phyloP scores from a whole-genome alignment of 2,797 vertebrate species.

The Monodelphis domestica region DNA sequence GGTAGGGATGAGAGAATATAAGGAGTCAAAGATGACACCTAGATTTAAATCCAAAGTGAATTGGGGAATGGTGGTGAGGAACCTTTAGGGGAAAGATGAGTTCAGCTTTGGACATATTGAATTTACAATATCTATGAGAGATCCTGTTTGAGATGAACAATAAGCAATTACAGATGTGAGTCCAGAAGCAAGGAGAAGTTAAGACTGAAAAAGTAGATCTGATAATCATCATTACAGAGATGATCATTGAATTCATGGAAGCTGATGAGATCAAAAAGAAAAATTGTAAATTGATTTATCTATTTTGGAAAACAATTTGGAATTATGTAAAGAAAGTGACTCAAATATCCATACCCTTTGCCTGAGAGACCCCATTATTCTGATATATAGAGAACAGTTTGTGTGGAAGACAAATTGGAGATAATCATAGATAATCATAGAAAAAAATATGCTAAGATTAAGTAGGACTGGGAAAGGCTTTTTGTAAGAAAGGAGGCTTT shows the following conservation, averaged over 20 bases:
- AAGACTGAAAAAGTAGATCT: background rate
- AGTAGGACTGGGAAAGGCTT: background rate
- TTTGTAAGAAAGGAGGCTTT: background rate
- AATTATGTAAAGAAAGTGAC: background rate
- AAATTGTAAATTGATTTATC: background rate
- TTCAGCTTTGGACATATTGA: background rate
- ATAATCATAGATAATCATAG: background rate
- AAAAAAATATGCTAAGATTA: background rate
- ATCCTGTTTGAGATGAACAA: background rate
- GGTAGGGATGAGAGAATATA: background rate
- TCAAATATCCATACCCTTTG: background rate
- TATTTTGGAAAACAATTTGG: background rate
- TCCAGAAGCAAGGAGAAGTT: background rate
- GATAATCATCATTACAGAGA: background rate
- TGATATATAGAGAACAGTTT: background rate
- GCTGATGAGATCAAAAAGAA: background rate
- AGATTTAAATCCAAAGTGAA: background rate
- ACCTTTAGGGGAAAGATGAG: background rate
- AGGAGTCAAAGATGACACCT: background rate
- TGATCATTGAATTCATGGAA: background rate
- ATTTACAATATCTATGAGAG: background rate
- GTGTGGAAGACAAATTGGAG: background rate
- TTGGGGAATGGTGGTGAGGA: background rate
- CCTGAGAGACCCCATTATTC: background rate
- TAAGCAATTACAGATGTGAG: background rate